phyloP scores from a whole-genome alignment of 2,797 vertebrate genomes.

The Sebastes baramenuke region DNA sequence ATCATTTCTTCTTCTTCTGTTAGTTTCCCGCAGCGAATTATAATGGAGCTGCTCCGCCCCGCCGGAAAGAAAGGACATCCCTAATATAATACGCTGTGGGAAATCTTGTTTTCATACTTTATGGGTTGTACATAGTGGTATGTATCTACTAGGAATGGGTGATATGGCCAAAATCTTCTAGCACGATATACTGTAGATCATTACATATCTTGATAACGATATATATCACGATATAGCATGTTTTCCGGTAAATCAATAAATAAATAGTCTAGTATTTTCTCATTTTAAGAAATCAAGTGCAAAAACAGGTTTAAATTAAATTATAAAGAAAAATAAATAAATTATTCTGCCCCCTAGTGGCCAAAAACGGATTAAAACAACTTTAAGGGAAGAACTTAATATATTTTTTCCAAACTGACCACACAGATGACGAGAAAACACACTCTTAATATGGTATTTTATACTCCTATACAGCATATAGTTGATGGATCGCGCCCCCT shows the following conservation, averaged over 20 bases:
- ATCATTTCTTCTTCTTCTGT: not conserved
- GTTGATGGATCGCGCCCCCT: not conserved
- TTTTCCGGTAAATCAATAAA: no score
- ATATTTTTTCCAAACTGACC: fast-evolving
- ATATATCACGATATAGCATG: no score
- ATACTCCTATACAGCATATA: not conserved
- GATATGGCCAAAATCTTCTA: no score
- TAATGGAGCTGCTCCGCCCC: not conserved
- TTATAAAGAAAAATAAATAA: no score
- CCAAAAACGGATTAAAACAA: not conserved
- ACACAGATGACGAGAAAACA: not conserved
- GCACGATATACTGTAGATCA: no score
- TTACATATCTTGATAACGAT: fast-evolving
- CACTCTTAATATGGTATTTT: not conserved
- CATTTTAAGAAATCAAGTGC: no score
- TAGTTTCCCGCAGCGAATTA: not conserved
- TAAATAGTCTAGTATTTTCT: no score
- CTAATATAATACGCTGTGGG: not conserved
- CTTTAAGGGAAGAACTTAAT: not conserved
- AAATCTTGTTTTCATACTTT: not conserved
- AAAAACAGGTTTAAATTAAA: fast-evolving
- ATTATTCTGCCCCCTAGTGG: not conserved
- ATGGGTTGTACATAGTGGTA: not conserved
- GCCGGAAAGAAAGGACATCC: not conserved
- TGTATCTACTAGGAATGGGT: not conserved